These are phyloP conservation scores for Nanorana parkeri DNA, from an alignment of 2,113 vertebrate species.

Conservation along the genomic window DNA sequence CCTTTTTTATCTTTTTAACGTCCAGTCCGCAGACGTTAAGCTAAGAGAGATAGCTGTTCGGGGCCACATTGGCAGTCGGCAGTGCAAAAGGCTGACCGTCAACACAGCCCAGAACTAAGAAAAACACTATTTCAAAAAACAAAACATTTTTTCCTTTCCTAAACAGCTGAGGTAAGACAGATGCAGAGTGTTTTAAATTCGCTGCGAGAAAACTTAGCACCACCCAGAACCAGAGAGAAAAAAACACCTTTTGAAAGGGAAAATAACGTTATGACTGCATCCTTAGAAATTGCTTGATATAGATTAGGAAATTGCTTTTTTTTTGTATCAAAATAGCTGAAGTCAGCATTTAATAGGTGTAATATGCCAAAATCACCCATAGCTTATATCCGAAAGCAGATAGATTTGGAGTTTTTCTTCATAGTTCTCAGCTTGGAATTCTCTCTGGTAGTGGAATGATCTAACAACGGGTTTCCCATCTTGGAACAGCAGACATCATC, in stretches of 20 bases:
- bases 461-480: conserved; percentile 8
- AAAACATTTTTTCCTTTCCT: conserved; percentile 22
- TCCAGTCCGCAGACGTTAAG: conserved; percentile 53
- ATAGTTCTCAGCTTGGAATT: conserved; percentile 20
- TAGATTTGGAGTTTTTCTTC: not conserved
- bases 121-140: conserved; percentile 48
- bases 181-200: not conserved
- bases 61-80: conserved; percentile 35
- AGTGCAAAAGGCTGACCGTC: conserved; percentile 50
- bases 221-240: conserved; percentile 49
- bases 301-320: not conserved
- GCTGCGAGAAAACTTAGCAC: conserved; percentile 1
- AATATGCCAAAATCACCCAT: not conserved
- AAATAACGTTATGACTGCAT: not conserved
- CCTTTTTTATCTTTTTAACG: conserved; percentile 53
- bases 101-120: conserved; percentile 35
- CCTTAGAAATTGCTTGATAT: not conserved
- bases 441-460: conserved; percentile 46
- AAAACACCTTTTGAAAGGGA: conserved; percentile 3
- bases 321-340: not conserved
- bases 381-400: not conserved
- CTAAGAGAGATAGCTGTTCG: conserved; percentile 51
- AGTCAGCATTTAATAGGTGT: not conserved
- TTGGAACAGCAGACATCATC: conserved; percentile 10
- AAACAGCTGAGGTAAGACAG: conserved; percentile 41